Evolutionary conservation across 2,113 vertebrate species (phyloP).

Genomic region (Salminus brasiliensis): DNA sequence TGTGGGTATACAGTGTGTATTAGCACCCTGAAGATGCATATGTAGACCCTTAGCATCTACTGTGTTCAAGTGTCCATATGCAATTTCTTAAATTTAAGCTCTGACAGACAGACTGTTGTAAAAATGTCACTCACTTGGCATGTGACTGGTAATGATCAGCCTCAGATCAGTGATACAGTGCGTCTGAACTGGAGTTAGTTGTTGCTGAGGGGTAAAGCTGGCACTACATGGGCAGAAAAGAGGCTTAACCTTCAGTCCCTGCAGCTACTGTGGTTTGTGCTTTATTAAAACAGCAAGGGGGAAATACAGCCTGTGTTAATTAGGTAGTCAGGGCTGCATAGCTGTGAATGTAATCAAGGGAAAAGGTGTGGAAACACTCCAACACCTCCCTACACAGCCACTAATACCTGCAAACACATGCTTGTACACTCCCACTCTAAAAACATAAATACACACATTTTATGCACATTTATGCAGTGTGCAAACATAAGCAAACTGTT

Average conservation of each 20-base stretch:
- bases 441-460: background rate
- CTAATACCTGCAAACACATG: too few relatives aligned
- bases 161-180: background rate
- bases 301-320: background rate
- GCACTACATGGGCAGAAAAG: background rate
- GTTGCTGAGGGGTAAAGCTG: background rate
- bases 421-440: too few relatives aligned
- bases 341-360: background rate
- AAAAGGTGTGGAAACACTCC: background rate
- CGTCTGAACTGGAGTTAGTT: too few relatives aligned
- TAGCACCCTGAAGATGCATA: too few relatives aligned
- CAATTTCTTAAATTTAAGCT: background rate
- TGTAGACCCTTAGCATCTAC: background rate
- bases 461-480: too few relatives aligned
- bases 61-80: slow-evolving; percentile 13
- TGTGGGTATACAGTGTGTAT: too few relatives aligned
- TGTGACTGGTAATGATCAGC: background rate
- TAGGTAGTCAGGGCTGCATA: background rate
- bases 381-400: too few relatives aligned
- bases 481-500: too few relatives aligned
- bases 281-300: slow-evolving; percentile 14
- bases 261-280: background rate
- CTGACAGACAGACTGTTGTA: slow-evolving; percentile 7
- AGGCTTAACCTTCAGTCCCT: background rate
- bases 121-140: background rate